These are phyloP conservation scores for Bufo gargarizans DNA, from an alignment of 2,113 vertebrate species.

Conservation along the genomic window DNA sequence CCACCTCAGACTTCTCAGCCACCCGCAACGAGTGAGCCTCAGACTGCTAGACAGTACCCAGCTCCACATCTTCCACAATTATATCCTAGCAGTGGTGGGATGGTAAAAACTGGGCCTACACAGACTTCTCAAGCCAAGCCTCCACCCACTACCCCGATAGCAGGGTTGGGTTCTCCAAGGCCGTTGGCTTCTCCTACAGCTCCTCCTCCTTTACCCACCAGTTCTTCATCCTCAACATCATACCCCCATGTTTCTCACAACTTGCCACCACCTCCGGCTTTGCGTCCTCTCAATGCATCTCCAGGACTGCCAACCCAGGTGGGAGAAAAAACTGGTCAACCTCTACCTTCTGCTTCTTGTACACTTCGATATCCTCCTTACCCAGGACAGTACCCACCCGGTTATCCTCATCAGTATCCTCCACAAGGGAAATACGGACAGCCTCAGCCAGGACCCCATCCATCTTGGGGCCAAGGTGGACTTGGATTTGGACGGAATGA, in stretches of 20 bases:
- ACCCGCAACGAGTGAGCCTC: constrained; percentile 74
- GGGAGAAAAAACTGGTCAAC: constrained; percentile 79
- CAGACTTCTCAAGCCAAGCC: constrained; percentile 77
- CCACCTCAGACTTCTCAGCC: constrained; percentile 43
- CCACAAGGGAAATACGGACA: constrained; percentile 55
- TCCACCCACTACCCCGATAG: constrained; percentile 79
- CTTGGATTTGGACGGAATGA: constrained; percentile 32
- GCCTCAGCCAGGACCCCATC: constrained; percentile 35
- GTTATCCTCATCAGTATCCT: constrained; percentile 69
- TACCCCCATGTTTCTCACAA: constrained; percentile 76
- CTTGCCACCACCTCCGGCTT: constrained; percentile 89
- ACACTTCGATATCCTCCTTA: constrained; percentile 70
- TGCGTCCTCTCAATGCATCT: constrained; percentile 83
- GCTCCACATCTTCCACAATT: constrained; percentile 63
- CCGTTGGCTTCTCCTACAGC: constrained; percentile 67
- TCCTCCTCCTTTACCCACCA: constrained; percentile 61
- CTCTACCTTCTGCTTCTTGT: constrained; percentile 69
- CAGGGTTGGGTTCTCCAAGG: constrained; percentile 69
- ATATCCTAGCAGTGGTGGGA: constrained; percentile 65
- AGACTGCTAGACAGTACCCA: constrained; percentile 71
- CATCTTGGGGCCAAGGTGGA: constrained; percentile 46
- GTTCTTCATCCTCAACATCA: constrained; percentile 59
- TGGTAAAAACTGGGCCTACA: constrained; percentile 62
- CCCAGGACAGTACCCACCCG: constrained; percentile 66
- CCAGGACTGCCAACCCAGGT: constrained; percentile 70